Base-by-base conservation (phyloP, 2,888 invertebrate genomes). In the Steromphala cineraria region DNA sequence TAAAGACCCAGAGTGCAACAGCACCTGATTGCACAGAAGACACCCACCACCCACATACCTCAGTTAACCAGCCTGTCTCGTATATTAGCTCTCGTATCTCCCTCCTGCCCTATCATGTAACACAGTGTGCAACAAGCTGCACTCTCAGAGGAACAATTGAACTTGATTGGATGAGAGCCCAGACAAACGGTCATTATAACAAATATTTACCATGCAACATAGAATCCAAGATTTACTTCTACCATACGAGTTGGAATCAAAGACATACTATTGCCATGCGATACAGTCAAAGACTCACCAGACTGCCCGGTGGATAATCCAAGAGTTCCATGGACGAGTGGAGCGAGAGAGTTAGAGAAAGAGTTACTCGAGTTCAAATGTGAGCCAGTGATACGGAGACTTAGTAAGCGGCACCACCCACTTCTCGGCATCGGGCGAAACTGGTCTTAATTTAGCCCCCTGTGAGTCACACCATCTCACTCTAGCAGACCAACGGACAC, bases 241-340 rank as follows among this genome's bases (percentile, higher is more conserved):
- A n/a, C n/a, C n/a, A n/a, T n/a, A n/a, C n/a, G n/a, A n/a, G n/a
- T n/a, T n/a, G n/a, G n/a, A n/a, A n/a, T n/a, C n/a, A n/a, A n/a
- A n/a, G n/a, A n/a, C n/a, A n/a, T n/a, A n/a, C n/a, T n/a, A n/a
- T n/a, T n/a, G n/a, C n/a, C n/a, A n/a, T n/a, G n/a, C n/a, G n/a
- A n/a, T n/a, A n/a, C n/a, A n/a, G n/a, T n/a, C 24, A 28, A 62
- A 62, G 28, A 62, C 62, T 71, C 40, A 71, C 71, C 71, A 71
- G 36, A 36, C 36, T 36, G 28, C 36, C 36, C 19, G 19, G 71
- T 19, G 71, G 19, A 36, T 71, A 71, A 40, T 71, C 71, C 71
- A 31, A 71, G 19, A 71, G 71, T 71, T 71, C 71, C 71, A 71
- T 71, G 71, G 71, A 71, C 71, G 19, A 36, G 71, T 15, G 28